Evolutionary conservation across 1,140 invertebrate species (phyloP).

Genomic region (Drosophila kanapiae): DNA sequence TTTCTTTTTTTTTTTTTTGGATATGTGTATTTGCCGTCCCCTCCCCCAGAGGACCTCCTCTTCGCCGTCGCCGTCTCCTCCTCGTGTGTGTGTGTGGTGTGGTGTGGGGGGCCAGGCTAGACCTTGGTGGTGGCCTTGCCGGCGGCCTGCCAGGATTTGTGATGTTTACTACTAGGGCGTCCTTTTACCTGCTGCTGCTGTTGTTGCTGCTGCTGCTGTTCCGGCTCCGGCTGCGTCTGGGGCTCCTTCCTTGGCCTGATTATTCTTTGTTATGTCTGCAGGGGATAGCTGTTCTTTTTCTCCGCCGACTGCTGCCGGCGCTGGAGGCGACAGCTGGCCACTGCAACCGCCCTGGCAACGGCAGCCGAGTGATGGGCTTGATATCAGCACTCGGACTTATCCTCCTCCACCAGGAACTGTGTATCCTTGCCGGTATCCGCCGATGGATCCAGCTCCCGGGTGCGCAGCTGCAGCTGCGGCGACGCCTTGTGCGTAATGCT

Average conservation of each 20-base stretch:
- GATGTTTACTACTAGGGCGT: conserved; percentile 67
- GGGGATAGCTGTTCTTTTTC: conserved; percentile 62
- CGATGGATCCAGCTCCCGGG: conserved; percentile 93
- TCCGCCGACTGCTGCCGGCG: conserved; percentile 17
- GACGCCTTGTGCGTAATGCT: conserved; percentile 91
- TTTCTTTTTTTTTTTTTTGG: conserved; percentile 43
- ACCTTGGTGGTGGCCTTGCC: conserved; percentile 72
- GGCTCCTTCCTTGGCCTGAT: conserved; percentile 30
- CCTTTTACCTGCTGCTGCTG: conserved; percentile 35
- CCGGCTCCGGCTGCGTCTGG: conserved; percentile 18
- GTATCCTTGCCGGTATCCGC: conserved; percentile 97
- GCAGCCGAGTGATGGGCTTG: conserved; percentile 65
- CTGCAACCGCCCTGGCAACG: conserved; percentile 30
- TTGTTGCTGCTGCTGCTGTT: conserved; percentile 26
- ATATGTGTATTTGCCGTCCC: conserved; percentile 54
- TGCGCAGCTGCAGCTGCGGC: conserved; percentile 90
- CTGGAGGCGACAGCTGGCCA: conserved; percentile 53
- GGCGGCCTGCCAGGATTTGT: conserved; percentile 67
- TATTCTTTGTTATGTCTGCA: conserved; percentile 73
- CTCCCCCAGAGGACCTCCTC: conserved; percentile 26
- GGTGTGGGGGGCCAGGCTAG: conserved; percentile 34
- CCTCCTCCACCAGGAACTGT: conserved; percentile 94
- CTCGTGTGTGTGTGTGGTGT: conserved; percentile 11
- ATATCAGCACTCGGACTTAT: conserved; percentile 87
- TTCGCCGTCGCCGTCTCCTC: neutral